Conservation (phyloP, 2,113 vertebrate species). For the Microtus oregoni region DNA sequence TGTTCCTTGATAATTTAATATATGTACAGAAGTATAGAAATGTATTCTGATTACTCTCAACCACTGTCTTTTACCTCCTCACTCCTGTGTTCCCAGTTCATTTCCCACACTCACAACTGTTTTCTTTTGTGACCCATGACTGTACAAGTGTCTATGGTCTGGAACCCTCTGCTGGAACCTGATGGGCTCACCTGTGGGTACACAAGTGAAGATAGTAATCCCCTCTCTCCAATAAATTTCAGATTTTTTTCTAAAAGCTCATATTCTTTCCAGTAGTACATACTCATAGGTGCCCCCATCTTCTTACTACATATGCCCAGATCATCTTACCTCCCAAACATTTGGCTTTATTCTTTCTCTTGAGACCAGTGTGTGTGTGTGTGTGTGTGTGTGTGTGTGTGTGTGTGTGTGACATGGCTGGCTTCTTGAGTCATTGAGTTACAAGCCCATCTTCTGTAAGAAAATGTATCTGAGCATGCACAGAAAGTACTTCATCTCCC, state of each 20-base stretch:
- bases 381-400: neutral
- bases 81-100: neutral
- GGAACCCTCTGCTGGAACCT: neutral
- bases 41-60: neutral
- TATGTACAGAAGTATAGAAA: no score
- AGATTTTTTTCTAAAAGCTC: neutral
- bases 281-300: neutral
- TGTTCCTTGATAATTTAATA: neutral
- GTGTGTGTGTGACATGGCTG: accelerated
- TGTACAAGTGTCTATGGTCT: no score
- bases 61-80: neutral
- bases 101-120: no score
- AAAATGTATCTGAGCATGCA: neutral
- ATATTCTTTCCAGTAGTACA: accelerated
- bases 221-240: neutral
- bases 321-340: accelerated
- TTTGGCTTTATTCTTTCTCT: neutral
- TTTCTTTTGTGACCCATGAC: neutral
- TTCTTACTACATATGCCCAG: neutral
- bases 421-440: neutral
- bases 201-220: no score
- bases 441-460: neutral
- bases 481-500: neutral
- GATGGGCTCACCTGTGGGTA: neutral
- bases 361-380: accelerated